These are phyloP conservation scores for Orcinus orca DNA, from an alignment of 2,113 vertebrate species.

Conservation along the genomic window DNA sequence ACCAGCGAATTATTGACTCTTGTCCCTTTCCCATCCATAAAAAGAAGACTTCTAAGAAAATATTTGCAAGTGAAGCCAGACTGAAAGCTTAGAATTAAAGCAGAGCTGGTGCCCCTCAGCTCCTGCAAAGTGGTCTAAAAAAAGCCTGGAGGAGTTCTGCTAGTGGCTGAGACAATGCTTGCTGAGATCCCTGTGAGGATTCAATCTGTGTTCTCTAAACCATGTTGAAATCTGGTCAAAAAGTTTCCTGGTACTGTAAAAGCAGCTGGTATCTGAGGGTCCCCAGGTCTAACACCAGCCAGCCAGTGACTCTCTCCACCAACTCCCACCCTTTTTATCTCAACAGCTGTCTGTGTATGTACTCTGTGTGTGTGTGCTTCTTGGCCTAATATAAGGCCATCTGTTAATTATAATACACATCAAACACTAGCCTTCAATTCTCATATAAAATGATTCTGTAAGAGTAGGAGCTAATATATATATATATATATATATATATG, in stretches of 20 bases:
- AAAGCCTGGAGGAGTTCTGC: not conserved
- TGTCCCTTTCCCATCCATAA: slow-evolving; percentile 25
- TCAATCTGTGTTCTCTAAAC: not conserved
- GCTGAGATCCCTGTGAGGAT: not conserved
- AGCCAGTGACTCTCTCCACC: not conserved
- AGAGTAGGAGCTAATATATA: not conserved
- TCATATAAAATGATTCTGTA: not conserved
- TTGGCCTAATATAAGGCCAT: not conserved
- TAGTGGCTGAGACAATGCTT: not conserved
- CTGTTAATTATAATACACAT: not conserved
- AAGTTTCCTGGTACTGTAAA: not conserved
- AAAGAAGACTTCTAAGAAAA: slow-evolving; percentile 57
- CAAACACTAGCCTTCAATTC: not conserved
- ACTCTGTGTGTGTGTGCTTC: not conserved
- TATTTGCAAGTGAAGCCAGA: not conserved
- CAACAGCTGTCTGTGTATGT: not conserved
- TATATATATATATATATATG: not conserved
- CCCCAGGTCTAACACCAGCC: not conserved
- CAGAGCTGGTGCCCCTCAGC: not conserved
- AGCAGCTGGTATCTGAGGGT: not conserved
- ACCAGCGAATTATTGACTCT: slow-evolving; percentile 36
- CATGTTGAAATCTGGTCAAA: not conserved
- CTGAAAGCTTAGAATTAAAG: slow-evolving; percentile 5
- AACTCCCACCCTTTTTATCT: not conserved
- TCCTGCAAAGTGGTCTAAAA: not conserved